A percentile compares a stretch with the other conserved stretches of the same genome.
These are phyloP conservation scores for Neosalanx taihuensis DNA, from an alignment of 2,797 vertebrate species.

Conservation along the genomic window DNA sequence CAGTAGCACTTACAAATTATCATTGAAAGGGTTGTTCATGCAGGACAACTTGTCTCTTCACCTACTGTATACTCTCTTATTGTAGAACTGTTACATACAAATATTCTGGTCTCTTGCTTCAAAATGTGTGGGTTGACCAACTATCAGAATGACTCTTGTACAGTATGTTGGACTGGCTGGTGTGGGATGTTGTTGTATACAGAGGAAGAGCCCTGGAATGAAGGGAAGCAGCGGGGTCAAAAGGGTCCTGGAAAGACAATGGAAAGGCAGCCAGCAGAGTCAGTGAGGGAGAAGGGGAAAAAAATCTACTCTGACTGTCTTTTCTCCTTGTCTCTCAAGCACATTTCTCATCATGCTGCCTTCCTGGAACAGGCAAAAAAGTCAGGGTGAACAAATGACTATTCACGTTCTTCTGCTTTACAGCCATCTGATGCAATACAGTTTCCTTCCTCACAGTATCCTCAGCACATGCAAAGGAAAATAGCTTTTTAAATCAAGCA, in stretches of 20 bases:
- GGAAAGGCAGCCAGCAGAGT: conserved; percentile 43
- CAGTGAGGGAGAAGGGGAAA: conserved; percentile 45
- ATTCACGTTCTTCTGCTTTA: conserved; percentile 37
- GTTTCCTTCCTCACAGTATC: conserved; percentile 49
- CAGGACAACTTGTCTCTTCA: no score
- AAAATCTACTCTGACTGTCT: conserved; percentile 14
- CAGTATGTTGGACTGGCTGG: conserved; percentile 65
- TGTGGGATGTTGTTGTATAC: conserved; percentile 67
- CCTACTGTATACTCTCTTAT: no score
- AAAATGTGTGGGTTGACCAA: no score
- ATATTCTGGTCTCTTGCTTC: no score
- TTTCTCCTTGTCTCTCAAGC: neutral
- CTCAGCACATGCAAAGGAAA: conserved; percentile 53
- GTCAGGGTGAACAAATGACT: conserved; percentile 7
- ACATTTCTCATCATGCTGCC: conserved; percentile 44
- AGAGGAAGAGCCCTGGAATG: conserved; percentile 74
- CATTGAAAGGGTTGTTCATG: no score
- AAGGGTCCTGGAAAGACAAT: conserved; percentile 67
- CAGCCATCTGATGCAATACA: conserved; percentile 29
- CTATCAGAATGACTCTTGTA: neutral
- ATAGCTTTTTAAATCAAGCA: conserved; percentile 42
- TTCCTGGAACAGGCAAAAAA: conserved; percentile 37
- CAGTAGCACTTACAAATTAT: no score
- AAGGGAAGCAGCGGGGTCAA: conserved; percentile 68
- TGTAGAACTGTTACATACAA: no score